Percentiles rank a stretch among this genome's conserved stretches.
Evolutionary conservation across 1,140 invertebrate species (phyloP).

Genomic region (Drosophila setifemur): DNA sequence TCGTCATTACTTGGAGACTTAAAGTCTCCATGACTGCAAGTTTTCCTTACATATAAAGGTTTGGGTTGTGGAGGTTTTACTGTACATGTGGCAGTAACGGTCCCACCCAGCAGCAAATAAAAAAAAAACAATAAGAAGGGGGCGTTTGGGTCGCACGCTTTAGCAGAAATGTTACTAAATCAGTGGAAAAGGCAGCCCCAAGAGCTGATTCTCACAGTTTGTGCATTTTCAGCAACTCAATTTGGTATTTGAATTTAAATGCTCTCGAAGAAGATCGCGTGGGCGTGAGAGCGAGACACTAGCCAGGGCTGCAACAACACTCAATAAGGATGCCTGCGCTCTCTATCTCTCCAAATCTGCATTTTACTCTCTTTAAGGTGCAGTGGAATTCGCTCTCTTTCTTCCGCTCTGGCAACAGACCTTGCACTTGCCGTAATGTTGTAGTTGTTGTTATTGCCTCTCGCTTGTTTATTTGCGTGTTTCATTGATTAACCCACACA

Average conservation of each 20-base stretch:
- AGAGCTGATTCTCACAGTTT: slow-evolving; percentile 30
- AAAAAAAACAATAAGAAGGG: slow-evolving; percentile 43
- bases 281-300: slow-evolving; percentile 41
- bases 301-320: slow-evolving; percentile 37
- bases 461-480: slow-evolving; percentile 47
- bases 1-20: too few relatives aligned
- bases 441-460: slow-evolving; percentile 18
- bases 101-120: slow-evolving; percentile 27
- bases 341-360: slow-evolving; percentile 6
- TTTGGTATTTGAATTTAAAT: slow-evolving; percentile 57
- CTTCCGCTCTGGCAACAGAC: slow-evolving; percentile 44
- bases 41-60: too few relatives aligned
- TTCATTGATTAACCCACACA: slow-evolving; percentile 53
- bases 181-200: slow-evolving; percentile 12
- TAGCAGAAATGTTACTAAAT: slow-evolving; percentile 51
- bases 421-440: slow-evolving; percentile 62
- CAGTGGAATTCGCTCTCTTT: slow-evolving; percentile 5
- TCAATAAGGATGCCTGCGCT: slow-evolving; percentile 35
- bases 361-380: background rate
- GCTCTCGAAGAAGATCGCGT: slow-evolving; percentile 8
- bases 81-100: slow-evolving; percentile 52
- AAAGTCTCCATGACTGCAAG: too few relatives aligned
- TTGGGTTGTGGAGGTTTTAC: too few relatives aligned
- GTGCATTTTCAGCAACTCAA: slow-evolving; percentile 19
- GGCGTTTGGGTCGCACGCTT: slow-evolving; percentile 75